phyloP scores from a whole-genome alignment of 2,113 vertebrate species.

The Erinaceus europaeus region DNA sequence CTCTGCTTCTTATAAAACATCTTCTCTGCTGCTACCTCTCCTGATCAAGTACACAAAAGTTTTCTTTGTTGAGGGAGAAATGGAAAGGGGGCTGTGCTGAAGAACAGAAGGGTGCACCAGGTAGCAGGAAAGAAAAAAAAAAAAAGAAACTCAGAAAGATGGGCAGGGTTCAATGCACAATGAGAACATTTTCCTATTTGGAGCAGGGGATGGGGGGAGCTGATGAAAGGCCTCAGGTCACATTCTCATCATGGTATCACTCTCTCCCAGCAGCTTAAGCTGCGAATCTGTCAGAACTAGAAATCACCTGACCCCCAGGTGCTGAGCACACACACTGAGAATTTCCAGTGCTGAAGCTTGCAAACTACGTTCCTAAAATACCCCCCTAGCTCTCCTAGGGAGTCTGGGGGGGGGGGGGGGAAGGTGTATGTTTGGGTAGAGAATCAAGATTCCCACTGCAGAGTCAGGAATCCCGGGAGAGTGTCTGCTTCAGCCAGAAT shows the following conservation, averaged over 20 bases:
- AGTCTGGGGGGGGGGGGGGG: not conserved
- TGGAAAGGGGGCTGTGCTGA: not conserved
- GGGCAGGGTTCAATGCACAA: not conserved
- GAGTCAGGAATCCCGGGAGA: not conserved
- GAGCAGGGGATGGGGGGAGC: not conserved
- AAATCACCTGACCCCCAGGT: not conserved
- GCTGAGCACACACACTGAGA: not conserved
- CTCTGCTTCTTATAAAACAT: not conserved
- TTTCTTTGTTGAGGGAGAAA: slow-evolving; percentile 20
- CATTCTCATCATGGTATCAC: not conserved
- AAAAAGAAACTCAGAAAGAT: not conserved
- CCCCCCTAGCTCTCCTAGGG: not conserved
- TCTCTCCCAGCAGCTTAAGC: not conserved
- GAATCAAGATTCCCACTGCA: not conserved
- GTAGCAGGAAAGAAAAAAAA: not conserved
- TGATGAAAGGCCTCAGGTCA: not conserved
- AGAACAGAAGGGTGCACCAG: not conserved
- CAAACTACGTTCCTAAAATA: not conserved
- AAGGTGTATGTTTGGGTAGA: not conserved
- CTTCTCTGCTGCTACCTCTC: not conserved
- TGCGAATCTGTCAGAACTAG: not conserved
- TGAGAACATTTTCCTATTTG: not conserved
- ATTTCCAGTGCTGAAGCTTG: not conserved
- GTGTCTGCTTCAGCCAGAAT: not conserved
- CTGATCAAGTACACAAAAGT: slow-evolving; percentile 1